A percentile compares a stretch with the other conserved stretches of the same genome.
phyloP scores from a whole-genome alignment of 2,888 invertebrate species.

The Xanthorhoe spadicearia region DNA sequence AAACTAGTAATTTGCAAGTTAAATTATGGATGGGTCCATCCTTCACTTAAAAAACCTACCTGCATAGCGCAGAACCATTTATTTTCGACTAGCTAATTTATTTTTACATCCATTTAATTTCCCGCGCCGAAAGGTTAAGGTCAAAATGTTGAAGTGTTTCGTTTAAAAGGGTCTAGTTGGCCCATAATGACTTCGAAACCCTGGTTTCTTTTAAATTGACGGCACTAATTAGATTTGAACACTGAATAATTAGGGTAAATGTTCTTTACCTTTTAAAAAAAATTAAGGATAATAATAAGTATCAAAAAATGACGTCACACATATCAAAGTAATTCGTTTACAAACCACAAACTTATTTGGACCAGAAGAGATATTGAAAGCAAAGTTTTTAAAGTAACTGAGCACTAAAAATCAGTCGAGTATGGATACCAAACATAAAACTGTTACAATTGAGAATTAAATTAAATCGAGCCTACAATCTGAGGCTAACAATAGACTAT shows the following conservation, averaged over 20 bases:
- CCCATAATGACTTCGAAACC: constrained; percentile 6
- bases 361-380: no score
- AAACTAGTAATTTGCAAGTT: constrained; percentile 21
- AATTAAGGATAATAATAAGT: no score
- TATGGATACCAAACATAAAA: no score
- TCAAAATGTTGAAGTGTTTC: constrained; percentile 36
- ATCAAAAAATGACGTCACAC: no score
- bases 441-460: no score
- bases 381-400: no score
- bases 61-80: constrained; percentile 33
- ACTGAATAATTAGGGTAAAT: not conserved
- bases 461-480: no score
- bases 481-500: no score
- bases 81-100: constrained; percentile 36
- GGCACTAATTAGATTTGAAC: constrained; percentile 7
- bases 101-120: constrained; percentile 40
- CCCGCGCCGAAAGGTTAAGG: constrained; percentile 40
- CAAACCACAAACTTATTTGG: no score
- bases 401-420: no score
- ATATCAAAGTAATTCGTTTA: no score
- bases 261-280: no score
- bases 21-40: constrained; percentile 15
- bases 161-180: constrained; percentile 17
- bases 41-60: constrained; percentile 35
- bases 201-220: constrained; percentile 19